Percentiles rank a stretch among this genome's conserved stretches.
Conservation (phyloP, 2,888 invertebrate species). For the Galeopsomyia nigrocyanea region DNA sequence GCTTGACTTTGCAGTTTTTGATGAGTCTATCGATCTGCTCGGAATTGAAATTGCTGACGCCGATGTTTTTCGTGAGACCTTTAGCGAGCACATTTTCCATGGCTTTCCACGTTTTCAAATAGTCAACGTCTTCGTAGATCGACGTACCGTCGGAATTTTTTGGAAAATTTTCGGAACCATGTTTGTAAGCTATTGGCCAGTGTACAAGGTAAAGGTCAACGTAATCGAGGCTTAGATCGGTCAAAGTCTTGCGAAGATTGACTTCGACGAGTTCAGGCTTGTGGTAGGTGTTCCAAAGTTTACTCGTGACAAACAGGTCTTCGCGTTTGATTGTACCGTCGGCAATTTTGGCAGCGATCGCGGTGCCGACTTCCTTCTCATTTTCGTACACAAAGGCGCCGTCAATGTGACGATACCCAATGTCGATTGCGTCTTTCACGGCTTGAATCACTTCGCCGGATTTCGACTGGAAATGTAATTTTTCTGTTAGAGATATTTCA, state of each 20-base stretch:
- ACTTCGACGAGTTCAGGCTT: conserved; percentile 81
- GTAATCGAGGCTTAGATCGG: conserved; percentile 81
- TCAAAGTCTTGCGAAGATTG: conserved; percentile 78
- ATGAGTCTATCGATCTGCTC: conserved; percentile 77
- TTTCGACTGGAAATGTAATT: conserved; percentile 72
- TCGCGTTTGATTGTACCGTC: conserved; percentile 78
- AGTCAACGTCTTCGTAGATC: conserved; percentile 74
- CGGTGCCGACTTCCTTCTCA: conserved; percentile 79
- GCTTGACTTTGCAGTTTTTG: conserved; percentile 72
- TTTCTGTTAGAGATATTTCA: no score
- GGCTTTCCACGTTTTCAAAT: conserved; percentile 77
- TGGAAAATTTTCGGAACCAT: conserved; percentile 58
- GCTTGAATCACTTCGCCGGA: conserved; percentile 77
- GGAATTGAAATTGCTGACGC: conserved; percentile 83
- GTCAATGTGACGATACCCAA: conserved; percentile 84
- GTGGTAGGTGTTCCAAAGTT: conserved; percentile 87
- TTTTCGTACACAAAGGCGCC: conserved; percentile 80
- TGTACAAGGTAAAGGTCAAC: conserved; percentile 92
- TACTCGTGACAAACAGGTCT: conserved; percentile 80
- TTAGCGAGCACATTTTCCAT: conserved; percentile 77
- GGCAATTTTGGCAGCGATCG: conserved; percentile 74
- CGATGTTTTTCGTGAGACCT: conserved; percentile 78
- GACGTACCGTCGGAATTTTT: conserved; percentile 65
- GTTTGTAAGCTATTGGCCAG: conserved; percentile 87
- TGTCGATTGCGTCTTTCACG: conserved; percentile 79